Evolutionary conservation across 2,888 invertebrate species (phyloP).

Genomic region (Cantharis rufa): DNA sequence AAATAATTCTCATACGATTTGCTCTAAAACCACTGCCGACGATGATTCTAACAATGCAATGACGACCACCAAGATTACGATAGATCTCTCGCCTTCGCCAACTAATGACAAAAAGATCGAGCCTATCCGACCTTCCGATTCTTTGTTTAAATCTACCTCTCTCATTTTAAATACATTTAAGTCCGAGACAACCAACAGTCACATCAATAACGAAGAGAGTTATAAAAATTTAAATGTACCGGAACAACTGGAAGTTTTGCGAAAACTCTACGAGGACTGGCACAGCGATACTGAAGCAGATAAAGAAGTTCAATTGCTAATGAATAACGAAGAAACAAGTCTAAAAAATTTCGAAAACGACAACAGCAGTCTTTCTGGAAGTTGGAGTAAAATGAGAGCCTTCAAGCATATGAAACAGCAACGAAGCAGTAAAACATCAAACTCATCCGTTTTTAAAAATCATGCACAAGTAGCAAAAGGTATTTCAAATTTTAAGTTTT

Average conservation of each 20-base stretch:
- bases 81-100: conserved; percentile 53
- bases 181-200: conserved; percentile 35
- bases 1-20: conserved; percentile 48
- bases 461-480: conserved; percentile 53
- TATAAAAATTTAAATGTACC: conserved; percentile 38
- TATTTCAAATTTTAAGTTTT: conserved; percentile 35
- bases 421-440: conserved; percentile 35
- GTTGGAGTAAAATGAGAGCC: conserved; percentile 63
- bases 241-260: conserved; percentile 52
- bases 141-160: conserved; percentile 54
- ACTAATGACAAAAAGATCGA: conserved; percentile 24
- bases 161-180: conserved; percentile 54
- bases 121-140: neutral
- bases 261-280: conserved; percentile 53
- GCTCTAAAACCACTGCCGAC: conserved; percentile 52
- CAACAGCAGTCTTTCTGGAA: conserved; percentile 57
- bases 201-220: conserved; percentile 14
- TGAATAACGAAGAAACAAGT: conserved; percentile 48
- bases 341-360: conserved; percentile 43
- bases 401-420: conserved; percentile 51
- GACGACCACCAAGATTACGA: conserved; percentile 56
- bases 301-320: conserved; percentile 64
- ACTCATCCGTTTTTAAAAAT: conserved; percentile 34
- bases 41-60: conserved; percentile 44
- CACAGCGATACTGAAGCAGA: conserved; percentile 63